These are phyloP conservation scores for Tachypleus tridentatus DNA, from an alignment of 1,140 invertebrate species.

Conservation along the genomic window DNA sequence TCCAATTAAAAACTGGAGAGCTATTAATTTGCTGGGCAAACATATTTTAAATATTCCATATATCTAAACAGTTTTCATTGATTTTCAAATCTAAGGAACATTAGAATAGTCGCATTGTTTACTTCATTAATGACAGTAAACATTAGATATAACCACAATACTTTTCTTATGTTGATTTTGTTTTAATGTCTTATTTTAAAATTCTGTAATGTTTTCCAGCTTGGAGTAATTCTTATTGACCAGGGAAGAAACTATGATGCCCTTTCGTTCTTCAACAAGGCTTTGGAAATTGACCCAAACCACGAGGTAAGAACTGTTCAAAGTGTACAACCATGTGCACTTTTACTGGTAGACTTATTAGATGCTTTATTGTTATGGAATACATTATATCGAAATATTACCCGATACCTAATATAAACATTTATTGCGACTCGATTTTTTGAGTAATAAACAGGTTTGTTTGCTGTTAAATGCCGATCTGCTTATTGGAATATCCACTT, in stretches of 20 bases:
- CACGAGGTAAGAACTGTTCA: conserved; percentile 28
- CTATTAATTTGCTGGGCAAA: no score
- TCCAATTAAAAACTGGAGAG: no score
- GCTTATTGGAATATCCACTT: neutral
- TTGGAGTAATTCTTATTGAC: conserved; percentile 36
- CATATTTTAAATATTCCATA: no score
- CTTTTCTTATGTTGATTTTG: no score
- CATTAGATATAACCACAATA: no score
- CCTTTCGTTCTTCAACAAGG: conserved; percentile 32
- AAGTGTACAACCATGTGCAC: neutral
- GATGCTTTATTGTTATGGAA: no score
- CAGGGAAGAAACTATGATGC: conserved; percentile 30
- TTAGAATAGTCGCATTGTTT: no score
- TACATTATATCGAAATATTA: no score
- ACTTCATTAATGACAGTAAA: no score
- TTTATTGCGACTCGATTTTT: neutral
- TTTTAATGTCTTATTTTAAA: no score
- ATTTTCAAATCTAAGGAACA: no score
- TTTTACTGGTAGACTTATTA: neutral
- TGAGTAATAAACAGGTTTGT: neutral
- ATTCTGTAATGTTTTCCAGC: conserved; percentile 20
- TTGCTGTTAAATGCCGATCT: neutral
- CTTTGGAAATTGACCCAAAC: conserved; percentile 32
- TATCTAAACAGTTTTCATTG: no score
- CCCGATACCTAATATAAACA: neutral